Conservation (phyloP, 2,113 vertebrate species). For the Pitta sordida region DNA sequence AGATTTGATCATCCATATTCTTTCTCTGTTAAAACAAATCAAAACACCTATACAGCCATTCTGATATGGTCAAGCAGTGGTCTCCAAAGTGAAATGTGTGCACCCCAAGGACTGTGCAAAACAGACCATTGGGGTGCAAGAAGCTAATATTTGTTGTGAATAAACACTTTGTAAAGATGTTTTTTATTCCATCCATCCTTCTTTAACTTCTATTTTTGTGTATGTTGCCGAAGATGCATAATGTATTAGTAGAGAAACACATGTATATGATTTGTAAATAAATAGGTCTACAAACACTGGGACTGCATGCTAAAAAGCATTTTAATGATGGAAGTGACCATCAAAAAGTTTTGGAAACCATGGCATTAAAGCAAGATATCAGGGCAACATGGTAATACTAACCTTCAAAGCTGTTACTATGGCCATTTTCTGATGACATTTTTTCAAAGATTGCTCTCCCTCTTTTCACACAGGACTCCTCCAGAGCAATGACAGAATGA, state of each 20-base stretch:
- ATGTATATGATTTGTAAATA: neutral
- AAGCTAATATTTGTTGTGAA: neutral
- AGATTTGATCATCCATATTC: neutral
- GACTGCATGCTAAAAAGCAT: neutral
- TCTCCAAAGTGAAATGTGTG: neutral
- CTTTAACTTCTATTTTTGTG: neutral
- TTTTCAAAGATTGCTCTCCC: conserved; percentile 70
- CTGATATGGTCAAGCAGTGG: neutral
- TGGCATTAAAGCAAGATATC: neutral
- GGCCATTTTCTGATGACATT: conserved; percentile 65
- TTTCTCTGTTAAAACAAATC: neutral
- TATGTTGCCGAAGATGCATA: neutral
- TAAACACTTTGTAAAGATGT: neutral
- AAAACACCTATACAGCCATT: neutral
- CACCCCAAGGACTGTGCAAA: neutral
- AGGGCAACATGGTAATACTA: conserved; percentile 18
- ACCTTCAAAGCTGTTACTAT: conserved; percentile 68
- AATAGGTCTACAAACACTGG: neutral
- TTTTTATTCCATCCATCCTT: neutral
- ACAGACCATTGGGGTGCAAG: neutral
- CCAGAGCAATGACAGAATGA: conserved; percentile 14
- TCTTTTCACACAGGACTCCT: conserved; percentile 62
- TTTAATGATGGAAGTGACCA: neutral
- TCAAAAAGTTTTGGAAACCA: neutral
- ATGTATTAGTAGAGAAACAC: neutral